These are phyloP conservation scores for Pissodes strobi DNA, from an alignment of 1,140 invertebrate species.

Conservation along the genomic window DNA sequence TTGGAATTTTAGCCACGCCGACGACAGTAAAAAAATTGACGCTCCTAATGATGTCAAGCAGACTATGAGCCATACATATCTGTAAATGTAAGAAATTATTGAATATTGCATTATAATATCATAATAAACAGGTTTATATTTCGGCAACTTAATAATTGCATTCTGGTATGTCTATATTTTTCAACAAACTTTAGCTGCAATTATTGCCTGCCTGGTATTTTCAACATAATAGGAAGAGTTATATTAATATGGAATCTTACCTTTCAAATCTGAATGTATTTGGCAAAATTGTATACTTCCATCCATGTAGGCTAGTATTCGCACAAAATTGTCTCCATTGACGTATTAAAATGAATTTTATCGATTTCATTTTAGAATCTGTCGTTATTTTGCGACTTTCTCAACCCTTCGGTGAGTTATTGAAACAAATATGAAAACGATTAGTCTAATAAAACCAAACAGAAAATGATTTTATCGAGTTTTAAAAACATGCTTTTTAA, in stretches of 20 bases:
- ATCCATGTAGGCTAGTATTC: constrained; percentile 56
- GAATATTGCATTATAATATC: too few species aligned
- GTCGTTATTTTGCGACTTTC: too few species aligned
- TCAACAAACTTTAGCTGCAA: too few species aligned
- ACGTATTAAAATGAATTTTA: too few species aligned
- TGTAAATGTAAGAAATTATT: too few species aligned
- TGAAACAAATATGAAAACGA: too few species aligned
- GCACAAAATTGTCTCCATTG: constrained; percentile 52
- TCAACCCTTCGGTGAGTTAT: too few species aligned
- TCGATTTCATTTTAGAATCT: too few species aligned
- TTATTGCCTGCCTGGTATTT: neutral
- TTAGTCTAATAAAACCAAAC: too few species aligned
- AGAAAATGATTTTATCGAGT: too few species aligned
- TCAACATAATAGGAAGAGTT: neutral
- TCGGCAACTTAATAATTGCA: neutral
- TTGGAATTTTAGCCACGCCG: constrained; percentile 58
- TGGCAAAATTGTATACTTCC: constrained; percentile 44
- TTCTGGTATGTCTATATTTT: neutral
- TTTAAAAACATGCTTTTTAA: too few species aligned
- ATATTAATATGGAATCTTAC: constrained; percentile 29
- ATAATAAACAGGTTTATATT: neutral
- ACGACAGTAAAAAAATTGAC: constrained; percentile 55
- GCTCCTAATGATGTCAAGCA: constrained; percentile 56
- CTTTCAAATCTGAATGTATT: constrained; percentile 44
- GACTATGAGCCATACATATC: constrained; percentile 57